Evolutionary conservation across 2,888 invertebrate species (phyloP).

Genomic region (Diaperis boleti): DNA sequence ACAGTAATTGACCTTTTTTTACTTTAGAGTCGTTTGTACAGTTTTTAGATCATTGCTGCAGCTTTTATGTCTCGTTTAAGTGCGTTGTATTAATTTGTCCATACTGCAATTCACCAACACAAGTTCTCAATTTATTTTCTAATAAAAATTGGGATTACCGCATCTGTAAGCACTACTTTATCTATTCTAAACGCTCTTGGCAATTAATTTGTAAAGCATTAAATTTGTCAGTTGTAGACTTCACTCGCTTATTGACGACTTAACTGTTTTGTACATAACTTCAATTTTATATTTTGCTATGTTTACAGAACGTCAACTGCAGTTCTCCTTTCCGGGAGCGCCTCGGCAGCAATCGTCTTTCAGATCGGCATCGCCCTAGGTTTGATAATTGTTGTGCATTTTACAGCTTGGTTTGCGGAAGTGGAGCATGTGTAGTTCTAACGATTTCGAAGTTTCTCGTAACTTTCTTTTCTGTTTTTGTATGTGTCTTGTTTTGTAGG

Average conservation of each 20-base stretch:
- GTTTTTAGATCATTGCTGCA: too few relatives aligned
- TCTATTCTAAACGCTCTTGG: too few relatives aligned
- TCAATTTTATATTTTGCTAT: neutral
- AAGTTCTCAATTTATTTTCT: too few relatives aligned
- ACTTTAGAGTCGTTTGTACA: neutral
- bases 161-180: too few relatives aligned
- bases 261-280: neutral
- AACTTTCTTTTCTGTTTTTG: constrained; percentile 33
- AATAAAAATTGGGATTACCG: too few relatives aligned
- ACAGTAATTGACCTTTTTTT: neutral
- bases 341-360: constrained; percentile 87
- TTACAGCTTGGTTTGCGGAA: constrained; percentile 54
- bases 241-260: too few relatives aligned
- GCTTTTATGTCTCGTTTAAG: too few relatives aligned
- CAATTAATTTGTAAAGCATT: too few relatives aligned
- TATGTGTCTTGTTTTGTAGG: constrained; percentile 39
- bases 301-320: constrained; percentile 71
- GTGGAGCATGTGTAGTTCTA: constrained; percentile 49
- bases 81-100: too few relatives aligned
- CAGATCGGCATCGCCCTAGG: constrained; percentile 86
- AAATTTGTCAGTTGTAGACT: too few relatives aligned
- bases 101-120: too few relatives aligned
- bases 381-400: constrained; percentile 60
- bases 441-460: constrained; percentile 24
- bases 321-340: constrained; percentile 92